Conservation (phyloP, 2,113 vertebrate genomes). For the Oncorhynchus masou region DNA sequence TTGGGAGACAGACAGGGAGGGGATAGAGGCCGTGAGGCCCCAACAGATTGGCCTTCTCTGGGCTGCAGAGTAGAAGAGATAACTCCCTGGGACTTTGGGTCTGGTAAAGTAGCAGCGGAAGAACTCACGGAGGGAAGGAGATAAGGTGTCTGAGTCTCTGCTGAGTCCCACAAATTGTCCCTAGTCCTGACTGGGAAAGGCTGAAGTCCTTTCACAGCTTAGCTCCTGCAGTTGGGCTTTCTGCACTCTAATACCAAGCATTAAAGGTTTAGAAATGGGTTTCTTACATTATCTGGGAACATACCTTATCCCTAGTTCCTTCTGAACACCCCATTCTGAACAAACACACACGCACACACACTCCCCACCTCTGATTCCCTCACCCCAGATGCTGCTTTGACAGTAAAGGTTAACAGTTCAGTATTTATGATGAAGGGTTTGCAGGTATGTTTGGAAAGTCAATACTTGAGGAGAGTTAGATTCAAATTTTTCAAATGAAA, state of each 20-base stretch:
- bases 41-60: constrained; percentile 38
- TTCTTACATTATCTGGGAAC: constrained; percentile 21
- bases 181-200: constrained; percentile 16
- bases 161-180: constrained; percentile 45
- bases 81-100: constrained; percentile 35
- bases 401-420: too few species aligned
- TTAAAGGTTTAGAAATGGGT: constrained; percentile 23
- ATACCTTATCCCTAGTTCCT: not conserved
- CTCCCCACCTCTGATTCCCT: not conserved
- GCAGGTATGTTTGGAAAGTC: not conserved
- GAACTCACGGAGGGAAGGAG: constrained; percentile 30
- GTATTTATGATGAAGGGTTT: not conserved
- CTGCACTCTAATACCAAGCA: constrained; percentile 28
- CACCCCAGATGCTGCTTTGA: too few species aligned
- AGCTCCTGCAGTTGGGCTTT: constrained; percentile 39
- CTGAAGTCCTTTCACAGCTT: constrained; percentile 34
- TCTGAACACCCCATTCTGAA: not conserved
- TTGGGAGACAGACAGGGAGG: not conserved
- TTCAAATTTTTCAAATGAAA: too few species aligned
- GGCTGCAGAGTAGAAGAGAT: constrained; percentile 45
- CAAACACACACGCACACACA: not conserved
- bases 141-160: constrained; percentile 45
- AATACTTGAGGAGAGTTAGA: too few species aligned
- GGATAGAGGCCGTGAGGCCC: not conserved
- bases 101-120: constrained; percentile 7